Evolutionary conservation across 2,888 invertebrate genomes (phyloP).

Genomic region (Pseudococcus jackbeardsleyi): DNA sequence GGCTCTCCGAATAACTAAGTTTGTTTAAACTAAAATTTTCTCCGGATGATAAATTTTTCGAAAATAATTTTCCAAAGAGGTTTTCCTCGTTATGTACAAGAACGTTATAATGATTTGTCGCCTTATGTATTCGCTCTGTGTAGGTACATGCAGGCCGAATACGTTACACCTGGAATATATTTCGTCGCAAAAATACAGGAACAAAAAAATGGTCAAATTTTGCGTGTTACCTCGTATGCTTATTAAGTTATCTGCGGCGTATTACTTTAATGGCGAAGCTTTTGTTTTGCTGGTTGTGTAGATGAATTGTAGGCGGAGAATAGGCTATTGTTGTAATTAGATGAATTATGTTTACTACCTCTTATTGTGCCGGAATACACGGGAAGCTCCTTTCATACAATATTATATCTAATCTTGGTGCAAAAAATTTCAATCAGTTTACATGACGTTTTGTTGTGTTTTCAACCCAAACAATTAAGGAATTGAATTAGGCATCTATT

Average conservation of each 20-base stretch:
- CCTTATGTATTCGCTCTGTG: not conserved
- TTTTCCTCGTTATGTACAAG: not conserved
- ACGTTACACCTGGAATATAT: not conserved
- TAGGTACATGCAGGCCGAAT: not conserved
- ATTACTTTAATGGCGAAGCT: constrained; percentile 38
- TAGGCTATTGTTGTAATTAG: constrained; percentile 38
- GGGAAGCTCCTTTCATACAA: not conserved
- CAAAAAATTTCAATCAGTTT: constrained; percentile 31
- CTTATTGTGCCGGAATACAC: not conserved
- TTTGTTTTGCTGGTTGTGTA: constrained; percentile 39
- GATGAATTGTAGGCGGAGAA: constrained; percentile 48
- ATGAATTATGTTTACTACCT: constrained; percentile 52
- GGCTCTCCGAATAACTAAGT: constrained; percentile 15
- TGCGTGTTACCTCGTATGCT: constrained; percentile 32
- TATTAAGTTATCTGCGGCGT: constrained; percentile 31
- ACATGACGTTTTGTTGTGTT: not conserved
- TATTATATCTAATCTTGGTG: not conserved
- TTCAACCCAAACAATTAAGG: not conserved
- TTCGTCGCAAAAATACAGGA: not conserved
- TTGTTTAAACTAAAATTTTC: constrained; percentile 44
- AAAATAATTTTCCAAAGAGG: constrained; percentile 33
- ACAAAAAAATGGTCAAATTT: constrained; percentile 17
- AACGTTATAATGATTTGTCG: constrained; percentile 6
- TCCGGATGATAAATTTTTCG: not conserved
- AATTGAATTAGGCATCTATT: not conserved